Base-by-base conservation (phyloP, 2,888 invertebrate genomes). In the Criorhina ranunculi region DNA sequence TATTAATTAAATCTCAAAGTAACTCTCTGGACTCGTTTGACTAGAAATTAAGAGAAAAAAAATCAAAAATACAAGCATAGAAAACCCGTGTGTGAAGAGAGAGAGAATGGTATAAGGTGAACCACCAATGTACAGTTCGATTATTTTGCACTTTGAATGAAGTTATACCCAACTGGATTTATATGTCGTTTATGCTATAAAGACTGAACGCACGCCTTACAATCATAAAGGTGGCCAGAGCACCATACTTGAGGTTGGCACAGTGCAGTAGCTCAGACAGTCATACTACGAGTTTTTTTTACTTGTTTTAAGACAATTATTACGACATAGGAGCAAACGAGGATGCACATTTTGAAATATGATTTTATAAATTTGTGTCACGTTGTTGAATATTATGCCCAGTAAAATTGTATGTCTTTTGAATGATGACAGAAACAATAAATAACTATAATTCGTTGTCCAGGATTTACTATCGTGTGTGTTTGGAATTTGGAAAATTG, bases 91-190 rank as follows among this genome's bases (percentile, higher is more conserved):
- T 59, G 4, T 24, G n/a, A n/a, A 24, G 24, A 24, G 24, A 24
- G 12, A 40, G 24, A 24, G 12, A 59, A 40, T 19, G 24, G 33
- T 17, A 55, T 55, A 35, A 42, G 12, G 42, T 31, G 24, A 59
- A 42, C 40, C 9, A 42, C 42, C 12, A 59, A 42, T 59, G 40
- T 59, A 29, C 42, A 42, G 42, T 59, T 42, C 42, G 42, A 42
- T 42, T 59, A 59, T 17, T 59, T 29, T 59, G 7, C 42, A 42
- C 59, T 59, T 42, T 42, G 12, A 59, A 12, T 15, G 12, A 59
- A 29, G 42, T 42, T 42, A 44, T n/a, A 44, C 2, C 15, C 15
- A 42, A 29, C 60, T 17, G 33, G 55, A 35, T 35, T 55, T 55
- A 17, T 55, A 31, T 3, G 17, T 17, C 12, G 12, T 9, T 9